phyloP scores from a whole-genome alignment of 2,888 invertebrate species.

The Cyclophora albipunctata region DNA sequence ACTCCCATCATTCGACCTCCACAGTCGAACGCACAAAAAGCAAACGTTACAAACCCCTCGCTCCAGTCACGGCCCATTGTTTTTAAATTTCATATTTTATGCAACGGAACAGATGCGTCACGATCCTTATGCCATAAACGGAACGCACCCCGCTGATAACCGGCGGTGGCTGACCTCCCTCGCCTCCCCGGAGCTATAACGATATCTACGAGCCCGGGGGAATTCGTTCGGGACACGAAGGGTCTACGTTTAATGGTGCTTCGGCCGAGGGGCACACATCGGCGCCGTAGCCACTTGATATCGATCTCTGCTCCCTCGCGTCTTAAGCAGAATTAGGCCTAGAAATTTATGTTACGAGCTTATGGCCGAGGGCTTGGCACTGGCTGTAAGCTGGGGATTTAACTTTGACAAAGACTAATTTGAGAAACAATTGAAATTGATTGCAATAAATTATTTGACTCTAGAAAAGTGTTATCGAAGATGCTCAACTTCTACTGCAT shows the following conservation, averaged over 20 bases:
- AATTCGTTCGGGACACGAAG: conserved; percentile 43
- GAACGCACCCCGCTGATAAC: conserved; percentile 53
- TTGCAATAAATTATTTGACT: conserved; percentile 2
- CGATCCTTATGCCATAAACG: conserved; percentile 58
- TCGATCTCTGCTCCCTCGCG: conserved; percentile 71
- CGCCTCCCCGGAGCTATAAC: conserved; percentile 36
- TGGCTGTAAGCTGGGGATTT: conserved; percentile 30
- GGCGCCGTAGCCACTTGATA: conserved; percentile 64
- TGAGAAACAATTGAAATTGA: conserved; percentile 26
- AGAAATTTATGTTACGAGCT: conserved; percentile 59
- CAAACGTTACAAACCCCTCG: conserved; percentile 18
- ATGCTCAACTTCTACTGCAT: too few relatives aligned
- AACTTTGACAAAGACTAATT: conserved; percentile 36
- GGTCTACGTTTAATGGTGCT: conserved; percentile 45
- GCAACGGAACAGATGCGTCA: conserved; percentile 67
- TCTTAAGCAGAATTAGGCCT: conserved; percentile 64
- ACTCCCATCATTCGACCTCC: too few relatives aligned
- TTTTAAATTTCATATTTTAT: conserved; percentile 60
- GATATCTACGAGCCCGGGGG: conserved; percentile 29
- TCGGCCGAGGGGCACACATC: conserved; percentile 55
- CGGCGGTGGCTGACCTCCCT: conserved; percentile 35
- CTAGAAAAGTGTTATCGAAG: too few relatives aligned
- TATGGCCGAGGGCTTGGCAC: conserved; percentile 36
- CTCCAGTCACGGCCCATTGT: conserved; percentile 34
- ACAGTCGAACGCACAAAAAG: conserved; percentile 5